These are phyloP conservation scores for Eretmochelys imbricata DNA, from an alignment of 2,113 vertebrate species.

Conservation along the genomic window DNA sequence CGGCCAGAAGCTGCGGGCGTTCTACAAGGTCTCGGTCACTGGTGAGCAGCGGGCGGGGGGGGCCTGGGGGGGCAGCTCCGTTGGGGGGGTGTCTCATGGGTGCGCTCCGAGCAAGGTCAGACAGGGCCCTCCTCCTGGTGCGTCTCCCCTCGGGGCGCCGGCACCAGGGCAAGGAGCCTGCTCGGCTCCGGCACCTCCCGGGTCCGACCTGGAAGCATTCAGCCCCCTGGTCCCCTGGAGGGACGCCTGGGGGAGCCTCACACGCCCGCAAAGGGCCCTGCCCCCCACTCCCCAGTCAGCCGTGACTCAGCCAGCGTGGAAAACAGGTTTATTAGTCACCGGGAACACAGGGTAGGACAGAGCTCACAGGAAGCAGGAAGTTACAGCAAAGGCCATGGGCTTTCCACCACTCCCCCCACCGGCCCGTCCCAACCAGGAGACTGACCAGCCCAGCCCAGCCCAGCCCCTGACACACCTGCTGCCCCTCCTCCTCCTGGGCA, in stretches of 20 bases:
- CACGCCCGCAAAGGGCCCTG: no score
- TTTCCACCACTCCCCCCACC: neutral
- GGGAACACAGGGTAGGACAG: neutral
- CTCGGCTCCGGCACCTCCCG: neutral
- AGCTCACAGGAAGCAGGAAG: neutral
- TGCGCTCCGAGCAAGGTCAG: no score
- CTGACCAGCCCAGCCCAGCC: no score
- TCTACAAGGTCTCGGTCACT: slow-evolving; percentile 89
- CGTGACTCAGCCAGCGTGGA: neutral
- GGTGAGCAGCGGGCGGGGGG: slow-evolving; percentile 78
- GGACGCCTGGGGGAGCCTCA: no score
- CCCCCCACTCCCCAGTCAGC: neutral
- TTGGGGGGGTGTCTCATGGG: no score
- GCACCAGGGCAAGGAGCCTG: no score
- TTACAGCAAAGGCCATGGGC: no score
- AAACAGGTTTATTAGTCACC: neutral
- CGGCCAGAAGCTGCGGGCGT: slow-evolving; percentile 75
- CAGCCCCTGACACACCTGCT: no score
- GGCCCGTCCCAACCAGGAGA: no score
- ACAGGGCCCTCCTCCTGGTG: neutral
- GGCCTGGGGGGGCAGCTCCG: neutral
- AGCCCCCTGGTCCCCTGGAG: no score
- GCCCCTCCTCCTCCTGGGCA: neutral
- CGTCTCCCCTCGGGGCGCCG: neutral
- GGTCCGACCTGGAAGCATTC: no score